A percentile compares a stretch with the other conserved stretches of the same genome.
phyloP scores from a whole-genome alignment of 2,797 vertebrate genomes.

The Eleutherodactylus coqui region DNA sequence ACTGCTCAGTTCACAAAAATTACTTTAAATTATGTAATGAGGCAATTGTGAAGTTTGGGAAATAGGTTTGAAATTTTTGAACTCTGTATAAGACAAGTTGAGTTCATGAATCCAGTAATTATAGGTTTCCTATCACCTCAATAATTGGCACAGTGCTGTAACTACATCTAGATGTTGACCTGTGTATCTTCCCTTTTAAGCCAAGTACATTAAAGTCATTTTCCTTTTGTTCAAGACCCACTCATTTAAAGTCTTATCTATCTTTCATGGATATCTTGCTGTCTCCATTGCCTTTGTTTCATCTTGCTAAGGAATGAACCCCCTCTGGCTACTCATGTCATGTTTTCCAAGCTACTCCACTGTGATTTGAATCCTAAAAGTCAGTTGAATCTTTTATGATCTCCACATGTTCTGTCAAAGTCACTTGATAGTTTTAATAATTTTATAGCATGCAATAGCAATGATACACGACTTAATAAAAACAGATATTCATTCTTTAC shows the following conservation, averaged over 20 bases:
- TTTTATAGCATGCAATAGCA: conserved; percentile 28
- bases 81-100: neutral
- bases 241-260: conserved; percentile 57
- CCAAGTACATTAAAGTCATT: conserved; percentile 43
- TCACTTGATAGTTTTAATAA: conserved; percentile 25
- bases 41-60: neutral
- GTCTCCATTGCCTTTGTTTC: conserved; percentile 53
- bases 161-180: conserved; percentile 28
- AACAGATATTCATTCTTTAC: conserved; percentile 10
- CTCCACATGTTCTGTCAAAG: conserved; percentile 28
- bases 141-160: conserved; percentile 42
- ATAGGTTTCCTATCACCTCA: conserved; percentile 33
- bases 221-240: conserved; percentile 31
- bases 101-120: conserved; percentile 15
- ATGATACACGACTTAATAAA: conserved; percentile 16
- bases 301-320: conserved; percentile 52
- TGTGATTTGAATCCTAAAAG: conserved; percentile 33
- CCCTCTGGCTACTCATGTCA: conserved; percentile 48
- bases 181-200: conserved; percentile 7
- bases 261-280: conserved; percentile 36
- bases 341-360: conserved; percentile 30
- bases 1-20: neutral
- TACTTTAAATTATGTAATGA: neutral
- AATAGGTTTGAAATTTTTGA: neutral
- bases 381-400: conserved; percentile 48